Evolutionary conservation across 1,140 invertebrate species (phyloP).

Genomic region (Zaprionus inermis): DNA sequence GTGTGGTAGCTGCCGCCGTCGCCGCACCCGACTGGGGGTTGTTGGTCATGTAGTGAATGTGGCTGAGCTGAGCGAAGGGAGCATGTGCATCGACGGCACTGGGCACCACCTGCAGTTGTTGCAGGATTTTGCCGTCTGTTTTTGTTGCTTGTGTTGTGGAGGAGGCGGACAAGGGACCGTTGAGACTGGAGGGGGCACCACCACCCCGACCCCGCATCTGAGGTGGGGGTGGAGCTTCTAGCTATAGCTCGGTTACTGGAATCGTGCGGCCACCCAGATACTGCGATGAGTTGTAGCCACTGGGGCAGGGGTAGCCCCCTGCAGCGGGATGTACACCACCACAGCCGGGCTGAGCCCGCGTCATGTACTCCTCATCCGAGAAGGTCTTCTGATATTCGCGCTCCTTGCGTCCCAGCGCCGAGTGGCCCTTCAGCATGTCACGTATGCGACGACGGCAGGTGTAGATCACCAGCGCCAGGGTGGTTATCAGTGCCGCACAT

Average conservation of each 20-base stretch:
- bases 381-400: constrained; percentile 95
- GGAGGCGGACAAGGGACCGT: constrained; percentile 37
- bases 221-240: constrained; percentile 87
- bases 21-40: constrained; percentile 41
- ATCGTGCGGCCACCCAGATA: constrained; percentile 88
- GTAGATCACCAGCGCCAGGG: constrained; percentile 90
- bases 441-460: constrained; percentile 90
- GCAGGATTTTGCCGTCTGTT: constrained; percentile 39
- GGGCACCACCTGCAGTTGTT: constrained; percentile 80
- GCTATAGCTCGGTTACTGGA: constrained; percentile 96
- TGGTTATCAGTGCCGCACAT: constrained; percentile 88
- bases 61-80: constrained; percentile 80
- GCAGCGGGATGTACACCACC: constrained; percentile 61
- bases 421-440: constrained; percentile 91
- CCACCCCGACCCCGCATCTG: constrained; percentile 80
- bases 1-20: constrained; percentile 18
- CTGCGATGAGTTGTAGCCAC: constrained; percentile 68
- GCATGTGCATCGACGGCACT: constrained; percentile 64
- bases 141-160: constrained; percentile 21
- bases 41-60: constrained; percentile 83
- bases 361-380: constrained; percentile 93
- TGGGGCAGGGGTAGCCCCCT: constrained; percentile 47
- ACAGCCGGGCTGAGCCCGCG: constrained; percentile 84
- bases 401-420: constrained; percentile 91
- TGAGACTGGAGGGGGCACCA: constrained; percentile 58